phyloP scores from a whole-genome alignment of 2,888 invertebrate genomes.

The Troides helena region DNA sequence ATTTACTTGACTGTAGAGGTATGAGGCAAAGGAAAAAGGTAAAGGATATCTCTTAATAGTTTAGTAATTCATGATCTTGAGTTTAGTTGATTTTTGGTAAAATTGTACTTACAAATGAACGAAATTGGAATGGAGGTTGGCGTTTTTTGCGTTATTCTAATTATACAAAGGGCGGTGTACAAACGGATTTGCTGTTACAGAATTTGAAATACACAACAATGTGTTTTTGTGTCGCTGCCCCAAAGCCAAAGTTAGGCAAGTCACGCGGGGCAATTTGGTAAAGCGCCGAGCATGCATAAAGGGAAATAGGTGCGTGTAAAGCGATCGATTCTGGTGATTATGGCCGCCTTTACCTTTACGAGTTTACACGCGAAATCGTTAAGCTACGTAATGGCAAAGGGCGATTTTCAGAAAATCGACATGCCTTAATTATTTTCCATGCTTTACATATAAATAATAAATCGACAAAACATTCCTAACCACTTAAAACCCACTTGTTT shows the following conservation, averaged over 20 bases:
- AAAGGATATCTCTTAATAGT: too few relatives aligned
- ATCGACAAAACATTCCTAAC: too few relatives aligned
- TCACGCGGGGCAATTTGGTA: constrained; percentile 69
- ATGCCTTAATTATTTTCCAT: not conserved
- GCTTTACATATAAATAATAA: too few relatives aligned
- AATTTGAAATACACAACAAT: constrained; percentile 24
- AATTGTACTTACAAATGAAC: too few relatives aligned
- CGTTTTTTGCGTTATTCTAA: not conserved
- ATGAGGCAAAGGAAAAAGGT: too few relatives aligned
- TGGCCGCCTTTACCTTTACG: constrained; percentile 36
- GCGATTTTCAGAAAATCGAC: constrained; percentile 21
- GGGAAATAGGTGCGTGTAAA: constrained; percentile 54
- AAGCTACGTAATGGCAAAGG: constrained; percentile 9
- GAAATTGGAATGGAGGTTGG: too few relatives aligned
- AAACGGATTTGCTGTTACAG: constrained; percentile 7
- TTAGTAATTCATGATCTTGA: too few relatives aligned
- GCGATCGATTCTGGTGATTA: constrained; percentile 49
- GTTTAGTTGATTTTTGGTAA: too few relatives aligned
- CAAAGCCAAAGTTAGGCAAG: constrained; percentile 53
- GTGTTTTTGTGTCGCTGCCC: constrained; percentile 24
- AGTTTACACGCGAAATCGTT: constrained; percentile 22
- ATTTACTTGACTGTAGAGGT: too few relatives aligned
- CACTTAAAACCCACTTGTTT: too few relatives aligned
- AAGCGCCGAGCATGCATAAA: constrained; percentile 54
- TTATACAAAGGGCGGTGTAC: not conserved